Base-by-base conservation (phyloP, 2,797 vertebrate genomes). In the Siniperca obscura region DNA sequence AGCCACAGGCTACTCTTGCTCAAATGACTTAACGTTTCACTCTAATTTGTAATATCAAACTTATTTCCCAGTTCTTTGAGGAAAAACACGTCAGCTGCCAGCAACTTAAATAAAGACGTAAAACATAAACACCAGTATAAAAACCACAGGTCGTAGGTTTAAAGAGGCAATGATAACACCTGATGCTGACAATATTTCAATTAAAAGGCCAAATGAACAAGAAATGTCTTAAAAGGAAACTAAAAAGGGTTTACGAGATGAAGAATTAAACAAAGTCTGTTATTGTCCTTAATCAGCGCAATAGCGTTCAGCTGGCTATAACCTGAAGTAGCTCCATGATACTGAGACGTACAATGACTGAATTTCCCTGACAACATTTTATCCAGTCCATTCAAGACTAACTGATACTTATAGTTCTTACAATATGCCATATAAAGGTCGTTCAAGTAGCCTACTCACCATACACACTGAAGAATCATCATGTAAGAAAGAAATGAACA, bases 401-500 rank as follows among this genome's bases (percentile, higher is more conserved):
- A 40, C 40, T 27, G 56, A 17, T 17, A 4, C 7, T 27, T n/a
- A 30, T 2, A 30, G 3, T 30, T 30, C 30, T 30, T 1, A 21
- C 40, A 19, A 6, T 4, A 3, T 2, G 25, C 4, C 42, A 5
- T 5, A 8, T 14, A 34, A 21, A 77, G 42, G 70, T 73, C 69
- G 50, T 40, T 40, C 11, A 46, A 8, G 42, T n/a, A 6, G 11
- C 40, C 40, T 10, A 40, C 4, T 4, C 7, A 30, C 40, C n/a
- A 16, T 2, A 10, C 25, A 46, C 70, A 5, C 1, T 0, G 7
- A 27, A 27, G 5, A 53, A n/a, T 8, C 30, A 22, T 6, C 21
- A 17, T 8, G 4, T 34, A 0, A 14, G 16, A 52, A 1, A 50
- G 4, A 36, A 38, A 40, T 5, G 0, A 53, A 22, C 48, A 3